Conservation (phyloP, 2,888 invertebrate genomes). For the Chironomus riparius region DNA sequence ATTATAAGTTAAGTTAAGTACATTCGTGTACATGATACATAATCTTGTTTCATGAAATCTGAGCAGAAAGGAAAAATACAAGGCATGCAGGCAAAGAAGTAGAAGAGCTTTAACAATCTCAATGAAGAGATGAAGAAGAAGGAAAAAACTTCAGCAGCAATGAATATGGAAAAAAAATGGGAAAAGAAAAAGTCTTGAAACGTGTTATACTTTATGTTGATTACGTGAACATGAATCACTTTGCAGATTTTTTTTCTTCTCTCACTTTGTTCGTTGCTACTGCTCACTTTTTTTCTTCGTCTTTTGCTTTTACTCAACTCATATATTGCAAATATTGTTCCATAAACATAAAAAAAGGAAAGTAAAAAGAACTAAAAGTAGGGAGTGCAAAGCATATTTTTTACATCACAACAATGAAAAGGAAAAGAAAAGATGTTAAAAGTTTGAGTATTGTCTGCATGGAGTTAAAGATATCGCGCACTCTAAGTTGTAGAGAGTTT, state of each 20-base stretch:
- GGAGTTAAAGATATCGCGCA: too few species aligned
- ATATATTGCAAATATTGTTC: neutral
- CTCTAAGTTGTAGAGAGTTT: too few species aligned
- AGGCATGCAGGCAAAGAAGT: neutral
- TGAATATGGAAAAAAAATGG: neutral
- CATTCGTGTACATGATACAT: neutral
- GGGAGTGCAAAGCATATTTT: too few species aligned
- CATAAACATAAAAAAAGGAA: neutral
- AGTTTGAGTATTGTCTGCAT: too few species aligned
- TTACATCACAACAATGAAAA: too few species aligned
- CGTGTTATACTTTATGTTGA: slow-evolving; percentile 16
- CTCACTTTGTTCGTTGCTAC: neutral
- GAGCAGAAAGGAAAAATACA: neutral
- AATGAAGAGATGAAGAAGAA: neutral
- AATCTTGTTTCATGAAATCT: slow-evolving; percentile 4
- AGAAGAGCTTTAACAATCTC: neutral
- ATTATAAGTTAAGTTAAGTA: too few species aligned
- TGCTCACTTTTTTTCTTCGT: neutral
- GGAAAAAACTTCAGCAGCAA: neutral
- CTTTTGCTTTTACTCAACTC: neutral
- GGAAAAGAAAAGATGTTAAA: too few species aligned
- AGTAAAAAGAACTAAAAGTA: neutral
- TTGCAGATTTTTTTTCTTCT: slow-evolving; percentile 9
- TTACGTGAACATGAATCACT: slow-evolving; percentile 25
- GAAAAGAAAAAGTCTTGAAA: neutral